Evolutionary conservation across 2,797 vertebrate genomes (phyloP).

Genomic region (Xerus rutilus): DNA sequence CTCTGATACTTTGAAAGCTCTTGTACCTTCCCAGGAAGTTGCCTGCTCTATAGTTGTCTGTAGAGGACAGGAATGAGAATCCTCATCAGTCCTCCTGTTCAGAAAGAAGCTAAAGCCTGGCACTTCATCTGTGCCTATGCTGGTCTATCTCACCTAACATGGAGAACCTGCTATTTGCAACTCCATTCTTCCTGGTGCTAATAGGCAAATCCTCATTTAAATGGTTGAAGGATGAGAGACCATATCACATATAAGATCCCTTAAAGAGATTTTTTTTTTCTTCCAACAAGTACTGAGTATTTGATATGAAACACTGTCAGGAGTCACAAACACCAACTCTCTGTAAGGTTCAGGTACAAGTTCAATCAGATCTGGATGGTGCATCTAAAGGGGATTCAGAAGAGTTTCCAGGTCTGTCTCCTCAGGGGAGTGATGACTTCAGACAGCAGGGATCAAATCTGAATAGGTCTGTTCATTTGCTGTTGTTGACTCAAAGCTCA

Average conservation of each 20-base stretch:
- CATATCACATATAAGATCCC: neutral
- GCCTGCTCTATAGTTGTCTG: neutral
- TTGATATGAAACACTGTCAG: neutral
- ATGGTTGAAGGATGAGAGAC: conserved; percentile 28
- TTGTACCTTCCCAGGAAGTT: neutral
- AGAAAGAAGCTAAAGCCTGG: conserved; percentile 2
- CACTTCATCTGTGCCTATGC: neutral
- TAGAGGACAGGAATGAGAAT: neutral
- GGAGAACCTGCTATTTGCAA: neutral
- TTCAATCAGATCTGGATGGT: neutral
- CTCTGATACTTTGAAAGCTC: conserved; percentile 6
- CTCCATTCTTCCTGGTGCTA: neutral
- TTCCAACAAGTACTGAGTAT: conserved; percentile 13
- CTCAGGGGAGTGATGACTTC: neutral
- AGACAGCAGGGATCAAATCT: neutral
- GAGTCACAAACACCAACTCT: neutral
- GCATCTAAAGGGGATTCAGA: neutral
- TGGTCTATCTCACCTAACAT: neutral
- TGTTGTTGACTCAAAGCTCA: neutral
- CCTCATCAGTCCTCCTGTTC: neutral
- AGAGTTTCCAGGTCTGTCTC: neutral
- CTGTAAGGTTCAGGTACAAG: neutral
- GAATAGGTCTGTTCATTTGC: neutral
- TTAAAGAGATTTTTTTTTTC: neutral
- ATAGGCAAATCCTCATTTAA: conserved; percentile 50